These are phyloP conservation scores for Alosa alosa DNA, from an alignment of 2,113 vertebrate species.

Conservation along the genomic window DNA sequence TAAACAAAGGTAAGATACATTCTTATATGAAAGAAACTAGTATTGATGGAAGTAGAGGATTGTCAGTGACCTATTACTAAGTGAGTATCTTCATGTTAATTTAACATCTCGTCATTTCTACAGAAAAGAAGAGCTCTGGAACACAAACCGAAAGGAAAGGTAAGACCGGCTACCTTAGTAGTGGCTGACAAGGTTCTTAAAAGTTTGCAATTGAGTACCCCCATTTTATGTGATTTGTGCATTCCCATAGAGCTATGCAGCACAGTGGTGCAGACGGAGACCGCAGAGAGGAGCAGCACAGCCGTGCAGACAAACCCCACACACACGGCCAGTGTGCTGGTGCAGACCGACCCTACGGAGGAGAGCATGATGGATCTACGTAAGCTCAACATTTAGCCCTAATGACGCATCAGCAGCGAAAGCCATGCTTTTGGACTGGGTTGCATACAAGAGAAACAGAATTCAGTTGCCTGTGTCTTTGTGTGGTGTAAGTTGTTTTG, in stretches of 20 bases:
- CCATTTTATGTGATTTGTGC: too few relatives aligned
- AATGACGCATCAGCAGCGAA: background rate
- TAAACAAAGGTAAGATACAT: constrained; percentile 74
- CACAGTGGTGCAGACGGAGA: background rate
- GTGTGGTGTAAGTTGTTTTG: background rate
- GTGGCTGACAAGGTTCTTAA: background rate
- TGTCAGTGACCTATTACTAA: background rate
- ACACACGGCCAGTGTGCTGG: background rate
- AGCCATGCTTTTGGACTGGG: background rate
- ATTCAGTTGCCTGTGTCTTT: too few relatives aligned
- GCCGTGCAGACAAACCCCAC: background rate
- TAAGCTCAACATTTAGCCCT: background rate
- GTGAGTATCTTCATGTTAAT: background rate
- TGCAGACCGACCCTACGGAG: background rate
- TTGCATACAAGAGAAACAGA: too few relatives aligned
- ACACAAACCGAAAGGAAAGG: constrained; percentile 70
- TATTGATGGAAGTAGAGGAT: background rate
- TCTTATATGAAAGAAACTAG: background rate
- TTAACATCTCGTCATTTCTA: constrained; percentile 24
- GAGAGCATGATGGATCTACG: background rate
- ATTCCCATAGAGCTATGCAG: background rate
- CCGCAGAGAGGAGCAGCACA: background rate
- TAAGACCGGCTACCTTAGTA: background rate
- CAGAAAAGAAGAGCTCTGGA: constrained; percentile 74
- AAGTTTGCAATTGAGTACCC: background rate